A percentile compares a stretch with the other conserved stretches of the same genome.
These are phyloP conservation scores for Motacilla alba DNA, from an alignment of 2,113 vertebrate genomes.

Conservation along the genomic window DNA sequence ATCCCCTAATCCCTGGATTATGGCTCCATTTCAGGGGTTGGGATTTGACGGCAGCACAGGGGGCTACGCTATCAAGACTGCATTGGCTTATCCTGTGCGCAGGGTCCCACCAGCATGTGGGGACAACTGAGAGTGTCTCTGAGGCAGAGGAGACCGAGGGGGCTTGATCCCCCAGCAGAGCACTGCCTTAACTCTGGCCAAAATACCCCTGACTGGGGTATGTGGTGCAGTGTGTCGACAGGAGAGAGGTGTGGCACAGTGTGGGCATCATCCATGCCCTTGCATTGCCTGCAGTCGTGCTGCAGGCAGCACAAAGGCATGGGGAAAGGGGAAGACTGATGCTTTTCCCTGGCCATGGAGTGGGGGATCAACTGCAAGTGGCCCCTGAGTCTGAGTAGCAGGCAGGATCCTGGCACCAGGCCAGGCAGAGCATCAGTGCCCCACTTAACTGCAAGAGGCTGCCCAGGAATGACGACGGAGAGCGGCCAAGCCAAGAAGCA, in stretches of 20 bases:
- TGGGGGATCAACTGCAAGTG: neutral
- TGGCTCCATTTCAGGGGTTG: slow-evolving; percentile 56
- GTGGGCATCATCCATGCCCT: neutral
- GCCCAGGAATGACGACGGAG: neutral
- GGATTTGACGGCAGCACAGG: slow-evolving; percentile 5
- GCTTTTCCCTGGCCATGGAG: neutral
- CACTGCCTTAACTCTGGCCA: neutral
- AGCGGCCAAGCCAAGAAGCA: neutral
- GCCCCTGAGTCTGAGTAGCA: neutral
- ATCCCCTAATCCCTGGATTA: slow-evolving; percentile 69
- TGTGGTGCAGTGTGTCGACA: fast-evolving
- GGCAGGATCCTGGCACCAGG: neutral
- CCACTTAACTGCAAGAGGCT: slow-evolving; percentile 29
- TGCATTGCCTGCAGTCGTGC: neutral
- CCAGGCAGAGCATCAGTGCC: slow-evolving; percentile 33
- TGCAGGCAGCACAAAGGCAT: neutral
- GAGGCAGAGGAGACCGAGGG: fast-evolving
- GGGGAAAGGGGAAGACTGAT: neutral
- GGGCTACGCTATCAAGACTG: neutral
- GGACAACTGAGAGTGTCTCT: neutral
- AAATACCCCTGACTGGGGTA: neutral
- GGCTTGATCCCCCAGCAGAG: neutral
- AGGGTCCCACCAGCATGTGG: neutral
- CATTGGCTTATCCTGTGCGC: fast-evolving
- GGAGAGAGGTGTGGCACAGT: fast-evolving